phyloP scores from a whole-genome alignment of 2,888 invertebrate species.

The Spodoptera exigua region DNA sequence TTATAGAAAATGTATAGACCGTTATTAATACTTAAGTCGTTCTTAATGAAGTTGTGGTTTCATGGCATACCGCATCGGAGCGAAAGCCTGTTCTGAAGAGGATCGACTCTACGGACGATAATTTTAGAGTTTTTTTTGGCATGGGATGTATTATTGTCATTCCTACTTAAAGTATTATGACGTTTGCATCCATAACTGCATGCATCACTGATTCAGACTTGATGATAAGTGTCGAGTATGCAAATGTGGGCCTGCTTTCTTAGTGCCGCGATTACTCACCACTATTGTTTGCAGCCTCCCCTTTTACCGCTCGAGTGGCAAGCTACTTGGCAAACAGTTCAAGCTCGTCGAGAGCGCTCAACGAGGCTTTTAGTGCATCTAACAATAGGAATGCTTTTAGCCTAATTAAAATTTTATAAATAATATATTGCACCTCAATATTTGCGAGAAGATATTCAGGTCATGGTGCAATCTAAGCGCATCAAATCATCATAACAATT shows the following conservation, averaged over 20 bases:
- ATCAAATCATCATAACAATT: slow-evolving; percentile 11
- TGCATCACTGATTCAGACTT: slow-evolving; percentile 34
- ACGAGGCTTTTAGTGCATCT: slow-evolving; percentile 8
- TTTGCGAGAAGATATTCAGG: slow-evolving; percentile 14
- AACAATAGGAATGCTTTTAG: slow-evolving; percentile 1
- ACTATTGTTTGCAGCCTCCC: slow-evolving; percentile 36
- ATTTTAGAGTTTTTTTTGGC: slow-evolving; percentile 27
- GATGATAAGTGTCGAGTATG: slow-evolving; percentile 29
- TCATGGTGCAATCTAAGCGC: not conserved
- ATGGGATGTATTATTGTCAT: slow-evolving; percentile 24
- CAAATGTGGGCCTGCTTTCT: slow-evolving; percentile 25
- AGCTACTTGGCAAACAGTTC: slow-evolving; percentile 18
- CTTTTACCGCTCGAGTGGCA: slow-evolving; percentile 22
- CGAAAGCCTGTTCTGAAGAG: slow-evolving; percentile 49
- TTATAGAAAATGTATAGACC: slow-evolving; percentile 19
- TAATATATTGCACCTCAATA: not conserved
- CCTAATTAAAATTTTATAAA: not conserved
- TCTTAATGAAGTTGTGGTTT: slow-evolving; percentile 31
- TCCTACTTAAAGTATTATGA: slow-evolving; percentile 30
- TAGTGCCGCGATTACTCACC: slow-evolving; percentile 34
- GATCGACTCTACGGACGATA: slow-evolving; percentile 49
- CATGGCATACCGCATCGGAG: slow-evolving; percentile 29
- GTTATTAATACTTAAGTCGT: slow-evolving; percentile 19
- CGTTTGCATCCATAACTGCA: slow-evolving; percentile 32
- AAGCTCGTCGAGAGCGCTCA: slow-evolving; percentile 2